Evolutionary conservation across 2,888 invertebrate species (phyloP).

Genomic region (Rutpela maculata): DNA sequence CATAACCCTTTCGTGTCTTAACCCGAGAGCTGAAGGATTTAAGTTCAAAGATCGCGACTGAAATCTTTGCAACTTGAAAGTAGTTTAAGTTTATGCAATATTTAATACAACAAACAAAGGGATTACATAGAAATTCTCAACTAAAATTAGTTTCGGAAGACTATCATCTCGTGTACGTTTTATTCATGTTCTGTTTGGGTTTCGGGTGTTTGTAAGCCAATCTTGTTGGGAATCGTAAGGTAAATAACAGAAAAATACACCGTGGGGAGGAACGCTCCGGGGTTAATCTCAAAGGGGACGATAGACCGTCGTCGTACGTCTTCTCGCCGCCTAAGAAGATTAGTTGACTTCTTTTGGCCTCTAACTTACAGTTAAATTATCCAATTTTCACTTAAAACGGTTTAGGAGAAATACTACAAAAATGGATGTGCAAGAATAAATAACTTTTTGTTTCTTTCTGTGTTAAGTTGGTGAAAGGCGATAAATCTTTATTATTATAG

Average conservation of each 20-base stretch:
- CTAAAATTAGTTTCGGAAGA: constrained; percentile 33
- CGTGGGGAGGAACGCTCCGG: constrained; percentile 37
- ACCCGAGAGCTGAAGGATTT: constrained; percentile 64
- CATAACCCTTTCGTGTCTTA: constrained; percentile 65
- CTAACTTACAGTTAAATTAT: constrained; percentile 60
- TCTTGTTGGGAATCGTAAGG: constrained; percentile 23
- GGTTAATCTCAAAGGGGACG: constrained; percentile 55
- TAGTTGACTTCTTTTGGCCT: constrained; percentile 62
- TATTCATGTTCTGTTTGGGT: constrained; percentile 24
- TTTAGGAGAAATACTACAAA: constrained; percentile 38
- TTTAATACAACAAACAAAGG: constrained; percentile 71
- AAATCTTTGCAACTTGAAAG: constrained; percentile 67
- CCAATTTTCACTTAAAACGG: constrained; percentile 56
- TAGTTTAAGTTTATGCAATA: constrained; percentile 70
- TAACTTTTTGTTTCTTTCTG: neutral
- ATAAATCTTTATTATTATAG: neutral
- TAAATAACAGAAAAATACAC: constrained; percentile 46
- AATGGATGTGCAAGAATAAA: neutral
- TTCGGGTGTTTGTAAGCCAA: constrained; percentile 29
- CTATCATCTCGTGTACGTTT: constrained; percentile 23
- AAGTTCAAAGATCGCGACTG: constrained; percentile 66
- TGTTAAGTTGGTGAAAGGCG: too few relatives aligned
- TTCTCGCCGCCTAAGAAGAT: constrained; percentile 60
- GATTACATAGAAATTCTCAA: constrained; percentile 61
- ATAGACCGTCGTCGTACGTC: constrained; percentile 58